These are phyloP conservation scores for Drosophila phalerata DNA, from an alignment of 2,888 invertebrate genomes.

Conservation along the genomic window DNA sequence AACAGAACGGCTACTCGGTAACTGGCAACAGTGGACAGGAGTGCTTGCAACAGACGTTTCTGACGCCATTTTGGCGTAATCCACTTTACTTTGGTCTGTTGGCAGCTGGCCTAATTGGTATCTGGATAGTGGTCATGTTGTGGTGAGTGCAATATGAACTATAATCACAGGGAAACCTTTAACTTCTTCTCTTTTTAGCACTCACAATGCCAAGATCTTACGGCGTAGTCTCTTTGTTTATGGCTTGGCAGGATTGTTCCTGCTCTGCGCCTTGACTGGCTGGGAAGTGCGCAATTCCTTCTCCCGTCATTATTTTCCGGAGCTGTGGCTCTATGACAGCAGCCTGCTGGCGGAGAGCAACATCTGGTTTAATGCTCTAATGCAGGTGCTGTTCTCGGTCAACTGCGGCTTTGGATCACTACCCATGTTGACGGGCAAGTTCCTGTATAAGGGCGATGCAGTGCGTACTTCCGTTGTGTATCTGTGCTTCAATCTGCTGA, in stretches of 20 bases:
- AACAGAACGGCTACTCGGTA: constrained; percentile 82
- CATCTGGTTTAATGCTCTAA: constrained; percentile 85
- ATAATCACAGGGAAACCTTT: no score
- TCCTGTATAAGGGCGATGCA: constrained; percentile 85
- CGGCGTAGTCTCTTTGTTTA: constrained; percentile 83
- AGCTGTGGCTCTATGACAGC: constrained; percentile 82
- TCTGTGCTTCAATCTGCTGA: constrained; percentile 85
- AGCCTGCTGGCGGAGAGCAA: constrained; percentile 77
- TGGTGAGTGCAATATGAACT: constrained; percentile 71
- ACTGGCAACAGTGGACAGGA: constrained; percentile 83
- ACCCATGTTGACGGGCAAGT: constrained; percentile 85
- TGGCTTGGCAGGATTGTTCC: constrained; percentile 80
- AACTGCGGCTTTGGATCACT: constrained; percentile 85
- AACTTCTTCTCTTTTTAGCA: constrained; percentile 64
- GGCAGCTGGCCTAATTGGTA: constrained; percentile 83
- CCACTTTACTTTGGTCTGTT: constrained; percentile 84
- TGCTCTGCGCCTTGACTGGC: constrained; percentile 82
- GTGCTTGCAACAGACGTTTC: constrained; percentile 84
- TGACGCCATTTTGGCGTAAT: constrained; percentile 85
- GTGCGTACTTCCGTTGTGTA: constrained; percentile 85
- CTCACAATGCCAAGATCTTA: constrained; percentile 84
- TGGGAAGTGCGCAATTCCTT: constrained; percentile 85
- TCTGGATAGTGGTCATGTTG: constrained; percentile 85
- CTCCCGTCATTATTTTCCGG: constrained; percentile 81
- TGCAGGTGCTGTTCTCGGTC: constrained; percentile 85